Conservation (phyloP, 35 echinoderm and acorn worm genomes). For the Apostichopus japonicus region DNA sequence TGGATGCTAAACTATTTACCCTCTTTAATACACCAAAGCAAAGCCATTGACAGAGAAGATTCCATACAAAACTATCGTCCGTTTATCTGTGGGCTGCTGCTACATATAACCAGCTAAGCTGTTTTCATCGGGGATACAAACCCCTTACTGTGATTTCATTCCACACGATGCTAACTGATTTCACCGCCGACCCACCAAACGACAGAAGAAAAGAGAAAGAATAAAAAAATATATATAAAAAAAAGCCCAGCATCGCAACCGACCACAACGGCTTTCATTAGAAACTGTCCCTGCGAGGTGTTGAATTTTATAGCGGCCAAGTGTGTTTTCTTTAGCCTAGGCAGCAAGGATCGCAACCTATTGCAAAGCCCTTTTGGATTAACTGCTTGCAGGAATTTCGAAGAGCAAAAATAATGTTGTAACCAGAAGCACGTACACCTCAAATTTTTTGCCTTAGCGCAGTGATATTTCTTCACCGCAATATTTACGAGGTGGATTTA, state of each 20-base stretch:
- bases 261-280: constrained; percentile 14
- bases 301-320: constrained; percentile 34
- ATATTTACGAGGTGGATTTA: constrained; percentile 33
- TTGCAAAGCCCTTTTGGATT: constrained; percentile 8
- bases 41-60: too few relatives aligned
- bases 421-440: constrained; percentile 10
- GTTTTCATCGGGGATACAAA: neutral
- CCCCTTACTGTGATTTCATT: neutral
- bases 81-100: too few relatives aligned
- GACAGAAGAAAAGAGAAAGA: too few relatives aligned
- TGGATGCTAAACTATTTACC: too few relatives aligned
- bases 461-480: neutral
- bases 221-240: neutral
- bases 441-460: neutral
- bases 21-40: too few relatives aligned
- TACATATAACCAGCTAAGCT: neutral
- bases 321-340: constrained; percentile 17
- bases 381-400: neutral
- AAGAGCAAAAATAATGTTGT: constrained; percentile 12
- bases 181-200: neutral
- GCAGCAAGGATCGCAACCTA: neutral
- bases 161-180: neutral
- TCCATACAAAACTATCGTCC: too few relatives aligned
- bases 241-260: neutral
- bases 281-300: constrained; percentile 1